phyloP scores from a whole-genome alignment of 2,797 vertebrate species.

The Euphonia xanthogaster region DNA sequence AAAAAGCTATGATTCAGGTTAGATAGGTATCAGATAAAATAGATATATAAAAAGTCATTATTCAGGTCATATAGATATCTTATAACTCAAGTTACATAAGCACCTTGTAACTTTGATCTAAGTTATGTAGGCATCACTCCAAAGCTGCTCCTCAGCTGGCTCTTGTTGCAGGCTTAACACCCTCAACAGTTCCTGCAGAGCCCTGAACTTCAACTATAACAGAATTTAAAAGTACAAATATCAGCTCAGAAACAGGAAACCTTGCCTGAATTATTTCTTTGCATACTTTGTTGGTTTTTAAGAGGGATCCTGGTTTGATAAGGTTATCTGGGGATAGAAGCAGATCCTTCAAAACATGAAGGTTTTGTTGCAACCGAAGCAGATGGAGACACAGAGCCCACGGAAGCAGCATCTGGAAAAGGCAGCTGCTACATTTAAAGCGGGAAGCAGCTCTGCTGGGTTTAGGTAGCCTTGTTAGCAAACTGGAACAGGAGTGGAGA shows the following conservation, averaged over 20 bases:
- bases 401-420: slow-evolving; percentile 5
- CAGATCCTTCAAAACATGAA: not conserved
- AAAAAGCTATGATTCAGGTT: not conserved
- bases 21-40: too few relatives aligned
- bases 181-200: not conserved
- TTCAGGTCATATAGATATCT: not conserved
- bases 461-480: not conserved
- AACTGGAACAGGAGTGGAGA: not conserved
- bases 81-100: not conserved
- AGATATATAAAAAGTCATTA: not conserved
- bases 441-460: not conserved
- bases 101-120: not conserved
- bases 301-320: not conserved
- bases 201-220: not conserved
- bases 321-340: not conserved
- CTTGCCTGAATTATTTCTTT: not conserved
- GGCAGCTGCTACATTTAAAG: not conserved
- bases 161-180: not conserved
- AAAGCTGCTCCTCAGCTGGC: not conserved
- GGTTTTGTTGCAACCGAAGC: not conserved
- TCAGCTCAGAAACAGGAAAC: not conserved
- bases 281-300: not conserved
- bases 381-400: not conserved
- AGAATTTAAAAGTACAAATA: not conserved
- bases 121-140: not conserved